Percentiles rank a stretch among this genome's conserved stretches.
phyloP scores from a whole-genome alignment of 2,888 invertebrate species.

The Apoda limacodes region DNA sequence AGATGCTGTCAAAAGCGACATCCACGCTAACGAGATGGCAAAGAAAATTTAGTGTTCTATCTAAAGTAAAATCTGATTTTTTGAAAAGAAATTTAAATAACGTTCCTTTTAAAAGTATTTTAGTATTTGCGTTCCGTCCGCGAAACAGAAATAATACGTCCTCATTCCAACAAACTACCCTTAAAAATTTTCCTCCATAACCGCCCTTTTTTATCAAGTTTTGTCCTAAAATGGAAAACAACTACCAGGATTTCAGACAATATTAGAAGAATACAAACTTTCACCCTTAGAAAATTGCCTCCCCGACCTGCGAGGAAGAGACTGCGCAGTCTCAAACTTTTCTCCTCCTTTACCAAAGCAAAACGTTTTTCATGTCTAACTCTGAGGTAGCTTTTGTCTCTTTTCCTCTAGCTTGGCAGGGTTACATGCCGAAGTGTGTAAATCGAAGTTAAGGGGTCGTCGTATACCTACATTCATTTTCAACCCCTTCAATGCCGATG shows the following conservation, averaged over 20 bases:
- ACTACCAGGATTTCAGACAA: conserved; percentile 53
- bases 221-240: conserved; percentile 71
- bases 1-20: too few species aligned
- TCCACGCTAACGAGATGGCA: too few species aligned
- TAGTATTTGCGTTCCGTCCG: too few species aligned
- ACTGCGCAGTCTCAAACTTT: conserved; percentile 56
- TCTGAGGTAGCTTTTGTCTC: conserved; percentile 35
- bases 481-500: conserved; percentile 58
- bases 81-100: too few species aligned
- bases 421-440: conserved; percentile 34
- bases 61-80: too few species aligned
- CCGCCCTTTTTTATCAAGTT: conserved; percentile 67
- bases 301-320: too few species aligned
- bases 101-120: too few species aligned
- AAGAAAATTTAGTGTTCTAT: too few species aligned
- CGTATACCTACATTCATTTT: conserved; percentile 20
- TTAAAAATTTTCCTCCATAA: conserved; percentile 15
- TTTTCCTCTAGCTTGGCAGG: conserved; percentile 42
- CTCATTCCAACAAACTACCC: neutral
- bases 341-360: conserved; percentile 38
- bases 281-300: conserved; percentile 55
- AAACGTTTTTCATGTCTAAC: conserved; percentile 34
- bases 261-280: conserved; percentile 35
- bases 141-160: too few species aligned
- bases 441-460: conserved; percentile 23